Conservation (phyloP, 1,140 invertebrate genomes). For the Spodoptera frugiperda region DNA sequence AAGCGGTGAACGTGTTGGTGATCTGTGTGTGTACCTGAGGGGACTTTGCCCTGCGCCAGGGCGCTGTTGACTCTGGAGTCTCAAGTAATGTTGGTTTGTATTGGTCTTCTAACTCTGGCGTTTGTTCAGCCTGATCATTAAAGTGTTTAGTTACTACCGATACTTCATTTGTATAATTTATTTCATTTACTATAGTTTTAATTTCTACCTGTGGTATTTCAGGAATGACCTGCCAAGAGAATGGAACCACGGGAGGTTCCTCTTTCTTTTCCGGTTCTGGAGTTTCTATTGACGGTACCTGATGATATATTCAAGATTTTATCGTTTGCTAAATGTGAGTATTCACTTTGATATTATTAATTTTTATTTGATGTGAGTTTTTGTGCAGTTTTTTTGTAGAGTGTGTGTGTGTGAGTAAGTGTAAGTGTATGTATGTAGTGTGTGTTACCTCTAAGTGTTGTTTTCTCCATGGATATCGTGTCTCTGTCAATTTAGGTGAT, state of each 20-base stretch:
- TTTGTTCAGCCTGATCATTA: slow-evolving; percentile 78
- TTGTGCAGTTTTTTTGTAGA: slow-evolving; percentile 15
- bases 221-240: slow-evolving; percentile 80
- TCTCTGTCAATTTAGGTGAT: slow-evolving; percentile 54
- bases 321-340: slow-evolving; percentile 1
- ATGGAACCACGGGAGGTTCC: slow-evolving; percentile 75
- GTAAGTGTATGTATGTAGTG: slow-evolving; percentile 33
- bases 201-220: slow-evolving; percentile 81
- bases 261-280: slow-evolving; percentile 68
- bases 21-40: slow-evolving; percentile 69
- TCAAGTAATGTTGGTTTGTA: slow-evolving; percentile 77
- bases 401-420: slow-evolving; percentile 17
- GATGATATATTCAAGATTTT: slow-evolving; percentile 51
- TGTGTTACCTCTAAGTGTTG: slow-evolving; percentile 50
- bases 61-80: slow-evolving; percentile 63
- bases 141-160: slow-evolving; percentile 42
- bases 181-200: slow-evolving; percentile 36
- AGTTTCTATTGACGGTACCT: slow-evolving; percentile 69
- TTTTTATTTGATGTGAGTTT: neutral
- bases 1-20: slow-evolving; percentile 49
- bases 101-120: slow-evolving; percentile 76
- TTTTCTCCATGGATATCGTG: slow-evolving; percentile 69
- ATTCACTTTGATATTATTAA: slow-evolving; percentile 1
- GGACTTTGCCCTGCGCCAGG: slow-evolving; percentile 75
- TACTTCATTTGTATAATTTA: slow-evolving; percentile 24